phyloP scores from a whole-genome alignment of 1,140 invertebrate species.

The Drosophila orosa region DNA sequence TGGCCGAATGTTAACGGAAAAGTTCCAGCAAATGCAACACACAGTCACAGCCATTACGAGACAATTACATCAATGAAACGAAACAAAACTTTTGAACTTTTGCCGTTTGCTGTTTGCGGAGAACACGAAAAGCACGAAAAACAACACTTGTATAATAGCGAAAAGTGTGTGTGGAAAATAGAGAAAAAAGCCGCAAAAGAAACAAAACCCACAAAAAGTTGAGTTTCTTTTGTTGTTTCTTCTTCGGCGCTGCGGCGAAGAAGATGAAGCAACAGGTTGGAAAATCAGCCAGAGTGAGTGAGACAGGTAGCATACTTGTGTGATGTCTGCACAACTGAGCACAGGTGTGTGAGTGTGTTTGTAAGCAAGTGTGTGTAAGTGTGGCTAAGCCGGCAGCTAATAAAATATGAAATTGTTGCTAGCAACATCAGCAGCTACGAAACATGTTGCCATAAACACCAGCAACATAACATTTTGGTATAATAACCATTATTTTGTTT shows the following conservation, averaged over 20 bases:
- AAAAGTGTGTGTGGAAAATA: slow-evolving; percentile 46
- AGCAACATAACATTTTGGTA: neutral
- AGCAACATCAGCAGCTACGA: neutral
- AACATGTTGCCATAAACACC: slow-evolving; percentile 27
- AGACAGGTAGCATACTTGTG: slow-evolving; percentile 16
- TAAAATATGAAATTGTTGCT: slow-evolving; percentile 21
- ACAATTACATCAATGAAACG: slow-evolving; percentile 55
- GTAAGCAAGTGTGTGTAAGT: neutral
- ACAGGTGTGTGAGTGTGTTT: slow-evolving; percentile 1
- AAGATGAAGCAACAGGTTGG: slow-evolving; percentile 68
- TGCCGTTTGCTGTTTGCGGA: slow-evolving; percentile 20
- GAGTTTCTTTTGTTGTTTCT: slow-evolving; percentile 43
- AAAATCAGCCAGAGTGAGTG: slow-evolving; percentile 24
- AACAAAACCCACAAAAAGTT: slow-evolving; percentile 22
- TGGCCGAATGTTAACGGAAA: slow-evolving; percentile 47
- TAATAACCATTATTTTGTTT: neutral
- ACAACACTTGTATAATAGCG: slow-evolving; percentile 38
- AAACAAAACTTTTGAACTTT: slow-evolving; percentile 55
- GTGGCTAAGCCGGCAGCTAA: slow-evolving; percentile 30
- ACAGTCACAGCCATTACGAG: slow-evolving; percentile 44
- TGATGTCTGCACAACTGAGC: slow-evolving; percentile 15
- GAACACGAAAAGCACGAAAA: slow-evolving; percentile 46
- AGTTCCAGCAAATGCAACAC: slow-evolving; percentile 43
- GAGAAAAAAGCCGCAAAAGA: slow-evolving; percentile 30
- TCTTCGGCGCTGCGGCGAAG: slow-evolving; percentile 29